These are phyloP conservation scores for Dendrocopos noguchii DNA, from an alignment of 2,113 vertebrate species.

Conservation along the genomic window DNA sequence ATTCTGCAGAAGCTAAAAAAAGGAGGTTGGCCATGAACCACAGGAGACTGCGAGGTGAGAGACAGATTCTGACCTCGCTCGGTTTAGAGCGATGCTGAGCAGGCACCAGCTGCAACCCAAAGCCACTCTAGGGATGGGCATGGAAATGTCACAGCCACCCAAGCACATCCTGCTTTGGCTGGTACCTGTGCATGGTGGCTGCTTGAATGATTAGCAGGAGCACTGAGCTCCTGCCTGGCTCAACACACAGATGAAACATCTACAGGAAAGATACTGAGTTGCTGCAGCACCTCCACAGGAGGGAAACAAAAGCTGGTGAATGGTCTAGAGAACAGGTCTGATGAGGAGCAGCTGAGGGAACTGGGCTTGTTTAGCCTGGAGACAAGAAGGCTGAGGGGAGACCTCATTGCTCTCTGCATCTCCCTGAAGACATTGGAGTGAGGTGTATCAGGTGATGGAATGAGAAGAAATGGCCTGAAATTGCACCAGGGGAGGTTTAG, in stretches of 20 bases:
- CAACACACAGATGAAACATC: neutral
- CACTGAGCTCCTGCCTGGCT: neutral
- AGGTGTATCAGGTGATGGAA: no score
- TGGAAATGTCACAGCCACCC: neutral
- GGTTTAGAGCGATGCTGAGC: neutral
- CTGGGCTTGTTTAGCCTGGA: no score
- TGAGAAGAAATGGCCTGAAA: no score
- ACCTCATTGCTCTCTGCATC: no score
- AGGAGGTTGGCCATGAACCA: neutral
- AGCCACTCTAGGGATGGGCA: neutral
- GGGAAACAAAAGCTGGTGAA: no score
- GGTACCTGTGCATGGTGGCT: neutral
- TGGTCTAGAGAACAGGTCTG: no score
- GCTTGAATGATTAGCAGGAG: neutral
- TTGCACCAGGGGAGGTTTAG: no score
- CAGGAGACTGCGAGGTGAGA: neutral
- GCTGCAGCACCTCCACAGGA: no score
- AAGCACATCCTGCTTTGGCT: neutral
- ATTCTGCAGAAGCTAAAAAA: constrained; percentile 38
- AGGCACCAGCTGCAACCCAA: constrained; percentile 7
- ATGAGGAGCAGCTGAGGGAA: no score
- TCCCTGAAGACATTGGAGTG: no score
- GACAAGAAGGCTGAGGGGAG: no score
- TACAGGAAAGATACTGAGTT: no score
- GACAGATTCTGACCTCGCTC: neutral